Evolutionary conservation across 2,797 vertebrate genomes (phyloP).

Genomic region (Neosilurus hyrtlii): DNA sequence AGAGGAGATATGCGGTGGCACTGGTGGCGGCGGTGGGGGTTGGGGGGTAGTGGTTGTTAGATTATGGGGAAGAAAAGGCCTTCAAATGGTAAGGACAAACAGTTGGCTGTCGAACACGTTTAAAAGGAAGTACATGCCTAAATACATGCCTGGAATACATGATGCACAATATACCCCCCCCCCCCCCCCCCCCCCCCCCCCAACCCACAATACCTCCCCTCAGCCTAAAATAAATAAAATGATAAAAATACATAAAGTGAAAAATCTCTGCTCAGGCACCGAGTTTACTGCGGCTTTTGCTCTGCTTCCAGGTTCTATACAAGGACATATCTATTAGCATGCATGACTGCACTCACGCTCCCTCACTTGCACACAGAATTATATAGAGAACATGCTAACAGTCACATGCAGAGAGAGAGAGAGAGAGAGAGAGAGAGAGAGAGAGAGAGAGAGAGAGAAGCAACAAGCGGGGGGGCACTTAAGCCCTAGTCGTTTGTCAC

Average conservation of each 20-base stretch:
- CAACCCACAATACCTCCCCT: conserved; percentile 32
- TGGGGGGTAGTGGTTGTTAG: not conserved
- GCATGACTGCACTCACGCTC: conserved; percentile 55
- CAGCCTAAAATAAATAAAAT: conserved; percentile 34
- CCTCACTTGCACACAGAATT: conserved; percentile 51
- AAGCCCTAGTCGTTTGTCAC: conserved; percentile 44
- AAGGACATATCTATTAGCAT: conserved; percentile 58
- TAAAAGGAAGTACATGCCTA: conserved; percentile 71
- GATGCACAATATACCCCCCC: conserved; percentile 66
- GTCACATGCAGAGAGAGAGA: not conserved
- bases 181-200: conserved; percentile 24
- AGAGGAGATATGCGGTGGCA: too few relatives aligned
- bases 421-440: not conserved
- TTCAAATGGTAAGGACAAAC: conserved; percentile 39
- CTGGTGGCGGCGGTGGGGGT: not conserved
- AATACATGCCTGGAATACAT: conserved; percentile 70
- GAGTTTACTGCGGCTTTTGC: conserved; percentile 38
- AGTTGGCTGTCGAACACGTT: conserved; percentile 61
- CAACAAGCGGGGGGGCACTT: conserved; percentile 2
- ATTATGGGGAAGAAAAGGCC: not conserved
- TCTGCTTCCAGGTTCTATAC: conserved; percentile 55
- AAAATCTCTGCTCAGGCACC: conserved; percentile 32
- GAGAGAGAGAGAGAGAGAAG: not conserved
- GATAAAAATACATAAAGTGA: conserved; percentile 10
- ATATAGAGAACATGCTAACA: conserved; percentile 37